Conservation (phyloP, 2,797 vertebrate species). For the Cyprinella venusta region DNA sequence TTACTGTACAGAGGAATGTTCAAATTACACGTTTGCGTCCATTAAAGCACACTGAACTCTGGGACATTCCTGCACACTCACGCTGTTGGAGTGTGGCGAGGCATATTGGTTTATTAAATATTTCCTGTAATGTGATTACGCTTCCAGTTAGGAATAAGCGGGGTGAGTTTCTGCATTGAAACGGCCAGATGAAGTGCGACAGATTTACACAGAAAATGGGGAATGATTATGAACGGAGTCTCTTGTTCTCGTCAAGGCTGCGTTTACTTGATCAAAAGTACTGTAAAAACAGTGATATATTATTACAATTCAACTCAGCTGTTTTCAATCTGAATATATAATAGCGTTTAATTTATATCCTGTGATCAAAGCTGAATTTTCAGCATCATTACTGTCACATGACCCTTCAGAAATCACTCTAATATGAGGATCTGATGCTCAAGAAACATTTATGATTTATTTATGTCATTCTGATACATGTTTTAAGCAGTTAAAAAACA, state of each 20-base stretch:
- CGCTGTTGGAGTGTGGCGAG: neutral
- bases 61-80: neutral
- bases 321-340: neutral
- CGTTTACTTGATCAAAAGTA: neutral
- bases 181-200: neutral
- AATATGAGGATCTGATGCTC: neutral
- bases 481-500: neutral
- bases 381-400: neutral
- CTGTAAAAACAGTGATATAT: neutral
- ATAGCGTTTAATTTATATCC: neutral
- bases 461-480: neutral
- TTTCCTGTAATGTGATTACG: neutral
- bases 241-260: neutral
- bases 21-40: neutral
- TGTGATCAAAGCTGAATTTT: too few relatives aligned
- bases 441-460: neutral
- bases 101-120: neutral
- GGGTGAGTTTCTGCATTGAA: neutral
- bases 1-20: slow-evolving; percentile 1
- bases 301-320: neutral
- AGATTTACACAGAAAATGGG: neutral
- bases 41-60: neutral
- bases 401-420: neutral
- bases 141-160: neutral
- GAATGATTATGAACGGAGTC: neutral